Evolutionary conservation across 1,140 invertebrate species (phyloP).

Genomic region (Anastrepha ludens): DNA sequence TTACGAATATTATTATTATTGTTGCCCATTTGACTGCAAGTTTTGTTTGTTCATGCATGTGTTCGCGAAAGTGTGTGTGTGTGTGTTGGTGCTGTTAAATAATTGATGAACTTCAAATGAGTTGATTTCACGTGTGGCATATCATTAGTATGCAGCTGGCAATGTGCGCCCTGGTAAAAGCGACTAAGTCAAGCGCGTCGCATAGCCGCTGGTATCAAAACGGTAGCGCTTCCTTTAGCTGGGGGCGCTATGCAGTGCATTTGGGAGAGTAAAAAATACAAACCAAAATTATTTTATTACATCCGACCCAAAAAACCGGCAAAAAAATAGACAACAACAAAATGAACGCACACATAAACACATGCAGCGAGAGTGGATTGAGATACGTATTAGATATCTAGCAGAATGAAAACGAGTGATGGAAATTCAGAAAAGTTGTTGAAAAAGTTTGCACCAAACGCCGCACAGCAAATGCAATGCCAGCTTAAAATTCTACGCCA

Average conservation of each 20-base stretch:
- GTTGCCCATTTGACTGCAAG: constrained; percentile 40
- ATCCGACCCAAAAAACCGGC: not conserved
- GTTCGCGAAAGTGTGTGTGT: not conserved
- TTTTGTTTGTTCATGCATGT: not conserved
- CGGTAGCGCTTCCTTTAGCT: not conserved
- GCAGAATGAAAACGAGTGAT: not conserved
- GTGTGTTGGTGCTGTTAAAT: constrained; percentile 26
- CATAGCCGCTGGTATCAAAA: not conserved
- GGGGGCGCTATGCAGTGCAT: not conserved
- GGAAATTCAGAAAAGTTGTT: not conserved
- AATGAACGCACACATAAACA: not conserved
- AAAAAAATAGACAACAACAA: not conserved
- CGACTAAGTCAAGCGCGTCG: not conserved
- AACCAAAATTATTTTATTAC: not conserved
- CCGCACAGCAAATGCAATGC: not conserved
- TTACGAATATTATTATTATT: constrained; percentile 18
- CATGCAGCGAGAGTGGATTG: not conserved
- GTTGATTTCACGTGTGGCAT: constrained; percentile 45
- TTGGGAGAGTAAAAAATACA: constrained; percentile 14
- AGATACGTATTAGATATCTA: too few species aligned
- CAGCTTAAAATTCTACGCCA: not conserved
- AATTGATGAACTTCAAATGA: constrained; percentile 51
- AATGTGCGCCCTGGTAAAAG: not conserved
- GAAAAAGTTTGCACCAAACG: not conserved
- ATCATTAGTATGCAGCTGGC: constrained; percentile 51